These are phyloP conservation scores for Sander vitreus DNA, from an alignment of 2,113 vertebrate species.

Conservation along the genomic window DNA sequence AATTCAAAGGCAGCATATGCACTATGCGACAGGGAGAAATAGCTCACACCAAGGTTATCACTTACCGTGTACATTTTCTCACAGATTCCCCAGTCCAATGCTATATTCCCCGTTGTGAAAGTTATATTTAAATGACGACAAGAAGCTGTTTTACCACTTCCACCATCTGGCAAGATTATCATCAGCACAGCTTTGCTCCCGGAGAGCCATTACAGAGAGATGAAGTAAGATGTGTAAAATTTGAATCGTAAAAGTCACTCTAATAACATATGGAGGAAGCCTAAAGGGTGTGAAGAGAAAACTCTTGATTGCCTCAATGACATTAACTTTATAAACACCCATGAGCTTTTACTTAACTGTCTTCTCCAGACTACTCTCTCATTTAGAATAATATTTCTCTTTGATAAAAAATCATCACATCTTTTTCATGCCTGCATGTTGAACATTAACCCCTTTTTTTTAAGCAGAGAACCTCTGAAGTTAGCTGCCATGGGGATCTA, in stretches of 20 bases:
- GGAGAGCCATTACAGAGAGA: slow-evolving; percentile 68
- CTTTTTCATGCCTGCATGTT: slow-evolving; percentile 8
- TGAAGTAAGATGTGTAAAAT: slow-evolving; percentile 59
- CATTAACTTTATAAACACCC: slow-evolving; percentile 56
- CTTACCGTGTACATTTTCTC: not conserved
- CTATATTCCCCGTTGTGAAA: slow-evolving; percentile 39
- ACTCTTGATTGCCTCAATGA: slow-evolving; percentile 44
- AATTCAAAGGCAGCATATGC: not conserved
- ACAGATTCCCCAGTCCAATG: slow-evolving; percentile 16
- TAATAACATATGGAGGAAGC: slow-evolving; percentile 61
- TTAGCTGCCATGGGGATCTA: slow-evolving; percentile 64
- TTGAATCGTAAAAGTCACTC: slow-evolving; percentile 66
- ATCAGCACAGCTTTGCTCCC: slow-evolving; percentile 61
- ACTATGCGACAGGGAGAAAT: not conserved
- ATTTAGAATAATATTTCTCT: slow-evolving; percentile 19
- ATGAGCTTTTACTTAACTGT: slow-evolving; percentile 36
- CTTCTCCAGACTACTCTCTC: not conserved
- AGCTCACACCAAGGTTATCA: not conserved
- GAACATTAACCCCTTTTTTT: slow-evolving; percentile 39
- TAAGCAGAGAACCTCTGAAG: slow-evolving; percentile 40
- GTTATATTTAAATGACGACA: slow-evolving; percentile 60
- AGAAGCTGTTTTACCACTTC: slow-evolving; percentile 58
- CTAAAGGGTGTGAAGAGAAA: slow-evolving; percentile 54
- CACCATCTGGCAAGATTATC: slow-evolving; percentile 72
- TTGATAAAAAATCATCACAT: slow-evolving; percentile 14